Conservation (phyloP, 1,140 invertebrate genomes). For the Phymorhynchus buccinoides region DNA sequence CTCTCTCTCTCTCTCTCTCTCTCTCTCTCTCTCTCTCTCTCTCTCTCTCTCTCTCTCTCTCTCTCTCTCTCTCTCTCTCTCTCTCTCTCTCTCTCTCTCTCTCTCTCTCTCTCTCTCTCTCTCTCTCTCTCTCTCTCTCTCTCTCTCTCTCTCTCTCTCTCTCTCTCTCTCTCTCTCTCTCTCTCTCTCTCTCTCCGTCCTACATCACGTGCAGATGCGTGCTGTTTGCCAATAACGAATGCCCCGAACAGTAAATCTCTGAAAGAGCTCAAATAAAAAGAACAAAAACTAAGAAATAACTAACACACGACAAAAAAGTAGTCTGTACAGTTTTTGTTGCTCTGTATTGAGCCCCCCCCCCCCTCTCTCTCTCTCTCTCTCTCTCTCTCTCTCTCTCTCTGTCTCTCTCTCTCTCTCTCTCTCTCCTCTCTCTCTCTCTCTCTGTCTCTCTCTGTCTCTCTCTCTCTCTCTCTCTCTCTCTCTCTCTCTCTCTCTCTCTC, state of each 20-base stretch:
- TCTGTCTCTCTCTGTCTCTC: not conserved
- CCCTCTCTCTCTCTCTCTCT: not conserved
- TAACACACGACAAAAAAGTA: too few species aligned
- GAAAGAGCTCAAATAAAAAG: too few species aligned
- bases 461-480: not conserved
- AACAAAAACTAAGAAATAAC: too few species aligned
- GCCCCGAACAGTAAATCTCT: too few species aligned
- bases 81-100: too few species aligned
- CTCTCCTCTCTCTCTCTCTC: not conserved
- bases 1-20: conserved; percentile 5
- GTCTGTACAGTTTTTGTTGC: too few species aligned
- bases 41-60: not conserved
- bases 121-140: not conserved
- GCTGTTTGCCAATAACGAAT: too few species aligned
- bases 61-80: not conserved
- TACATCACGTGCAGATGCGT: too few species aligned
- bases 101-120: too few species aligned
- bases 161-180: not conserved
- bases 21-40: not conserved
- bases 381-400: not conserved
- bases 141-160: conserved; percentile 2
- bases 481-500: not conserved
- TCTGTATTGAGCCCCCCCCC: not conserved
- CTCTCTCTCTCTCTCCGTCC: too few species aligned
- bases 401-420: not conserved